Evolutionary conservation across 2,888 invertebrate species (phyloP).

Genomic region (Buathra laborator): DNA sequence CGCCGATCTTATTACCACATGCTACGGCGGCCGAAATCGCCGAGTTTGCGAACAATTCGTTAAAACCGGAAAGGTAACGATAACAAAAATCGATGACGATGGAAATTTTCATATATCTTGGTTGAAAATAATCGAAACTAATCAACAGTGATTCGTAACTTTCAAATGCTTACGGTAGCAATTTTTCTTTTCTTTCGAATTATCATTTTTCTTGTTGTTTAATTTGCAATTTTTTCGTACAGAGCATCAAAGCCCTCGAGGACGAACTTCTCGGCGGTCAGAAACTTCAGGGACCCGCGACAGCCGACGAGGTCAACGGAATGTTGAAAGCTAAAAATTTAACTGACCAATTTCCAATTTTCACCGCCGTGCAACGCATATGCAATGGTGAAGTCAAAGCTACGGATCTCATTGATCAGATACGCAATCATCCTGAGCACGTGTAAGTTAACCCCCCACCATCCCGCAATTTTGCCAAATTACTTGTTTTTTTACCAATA

Average conservation of each 20-base stretch:
- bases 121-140: background rate
- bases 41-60: conserved; percentile 88
- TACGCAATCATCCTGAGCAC: conserved; percentile 98
- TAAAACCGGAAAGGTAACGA: conserved; percentile 86
- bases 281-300: conserved; percentile 98
- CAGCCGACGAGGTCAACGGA: conserved; percentile 97
- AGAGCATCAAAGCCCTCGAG: conserved; percentile 95
- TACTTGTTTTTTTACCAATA: background rate
- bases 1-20: conserved; percentile 90
- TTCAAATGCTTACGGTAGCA: no score
- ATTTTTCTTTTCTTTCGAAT: background rate
- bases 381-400: conserved; percentile 94
- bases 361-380: conserved; percentile 97
- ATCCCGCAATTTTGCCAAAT: no score
- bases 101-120: background rate
- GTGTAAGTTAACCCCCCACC: conserved; percentile 93
- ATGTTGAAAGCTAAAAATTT: conserved; percentile 95
- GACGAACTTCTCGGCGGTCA: conserved; percentile 98
- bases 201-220: background rate
- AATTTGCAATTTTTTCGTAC: conserved; percentile 39
- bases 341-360: conserved; percentile 98
- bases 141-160: no score
- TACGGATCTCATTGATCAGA: conserved; percentile 94
- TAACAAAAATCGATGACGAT: conserved; percentile 22
- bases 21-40: conserved; percentile 89